Percentiles rank a stretch among this genome's conserved stretches.
Conservation (phyloP, 2,888 invertebrate species). For the Yponomeuta plumbellus region DNA sequence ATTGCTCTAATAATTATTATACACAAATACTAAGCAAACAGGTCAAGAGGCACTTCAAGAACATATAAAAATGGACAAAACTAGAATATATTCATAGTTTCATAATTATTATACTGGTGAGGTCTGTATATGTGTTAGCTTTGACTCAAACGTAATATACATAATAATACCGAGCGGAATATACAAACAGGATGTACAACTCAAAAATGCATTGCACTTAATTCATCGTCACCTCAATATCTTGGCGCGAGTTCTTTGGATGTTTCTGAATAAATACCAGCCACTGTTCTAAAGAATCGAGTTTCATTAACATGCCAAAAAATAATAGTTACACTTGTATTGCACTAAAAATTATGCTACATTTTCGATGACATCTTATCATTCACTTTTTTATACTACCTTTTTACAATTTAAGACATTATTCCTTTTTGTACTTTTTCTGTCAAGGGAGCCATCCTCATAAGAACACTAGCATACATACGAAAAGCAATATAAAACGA, state of each 20-base stretch:
- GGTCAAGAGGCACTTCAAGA: constrained; percentile 68
- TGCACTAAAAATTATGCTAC: constrained; percentile 70
- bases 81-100: constrained; percentile 43
- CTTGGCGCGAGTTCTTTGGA: background rate
- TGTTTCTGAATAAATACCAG: background rate
- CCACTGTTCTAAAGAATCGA: constrained; percentile 33
- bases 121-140: constrained; percentile 54
- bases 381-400: background rate
- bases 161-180: constrained; percentile 6
- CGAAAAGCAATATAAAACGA: constrained; percentile 25
- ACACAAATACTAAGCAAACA: constrained; percentile 58
- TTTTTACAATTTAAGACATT: constrained; percentile 10
- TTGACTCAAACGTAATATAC: constrained; percentile 13
- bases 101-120: background rate
- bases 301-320: constrained; percentile 14
- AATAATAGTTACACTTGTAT: constrained; percentile 47
- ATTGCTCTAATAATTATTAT: constrained; percentile 57
- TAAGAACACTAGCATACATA: constrained; percentile 38
- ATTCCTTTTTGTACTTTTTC: constrained; percentile 57
- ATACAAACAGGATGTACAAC: constrained; percentile 7
- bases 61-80: constrained; percentile 44
- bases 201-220: background rate
- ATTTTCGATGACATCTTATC: constrained; percentile 33
- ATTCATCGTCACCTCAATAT: background rate
- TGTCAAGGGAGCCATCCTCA: background rate